Evolutionary conservation across 37 sponge, comb jelly and placozoan genomes (phyloP), one percentile per base, ranked within the genome.

Genomic region (Halichondria panicea): DNA sequence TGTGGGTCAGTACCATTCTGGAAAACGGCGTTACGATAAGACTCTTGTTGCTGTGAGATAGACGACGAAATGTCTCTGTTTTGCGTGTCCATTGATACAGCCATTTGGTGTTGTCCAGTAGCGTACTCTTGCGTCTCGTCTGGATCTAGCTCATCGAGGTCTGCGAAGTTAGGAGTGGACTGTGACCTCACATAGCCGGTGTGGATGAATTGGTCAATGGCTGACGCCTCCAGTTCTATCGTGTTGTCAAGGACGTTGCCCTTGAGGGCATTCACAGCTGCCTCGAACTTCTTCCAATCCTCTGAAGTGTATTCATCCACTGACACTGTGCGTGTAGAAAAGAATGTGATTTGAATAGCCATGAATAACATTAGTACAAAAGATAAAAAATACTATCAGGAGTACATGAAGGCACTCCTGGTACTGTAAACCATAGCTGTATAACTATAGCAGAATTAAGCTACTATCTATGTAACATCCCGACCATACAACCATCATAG

Each of bases 231-330:
- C 7, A 87, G 59, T 37, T 75, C 75, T 25, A 73, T 36, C 19
- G n/a, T 56, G 40, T 55, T 75, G 28, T 27, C 43, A 3, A 52
- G 56, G 6, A 70, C 43, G 18, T 57, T 76, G 32, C 37, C 62
- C 60, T 76, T 75, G 27, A 87, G 64, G 40, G 76, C 76, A 38
- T 21, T 43, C 3, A 81, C 52, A 54, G 82, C 88, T 75, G 88
- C 88, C 45, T 81, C 45, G 4, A 80, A 43, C 37, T 87, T 87
- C 64, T 81, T 75, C 72, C 63, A 63, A 44, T 87, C 88, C 28
- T 80, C 63, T 13, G 67, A 67, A 54, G 42, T 66, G 56, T 81
- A 87, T 36, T 55, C 44, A 30, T 68, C 70, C 43, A 87, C 68
- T 43, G 57, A 1, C 59, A 68, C 71, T 74, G 59, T 6, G n/a